Conservation (phyloP, 2,797 vertebrate genomes). For the Champsocephalus esox region DNA sequence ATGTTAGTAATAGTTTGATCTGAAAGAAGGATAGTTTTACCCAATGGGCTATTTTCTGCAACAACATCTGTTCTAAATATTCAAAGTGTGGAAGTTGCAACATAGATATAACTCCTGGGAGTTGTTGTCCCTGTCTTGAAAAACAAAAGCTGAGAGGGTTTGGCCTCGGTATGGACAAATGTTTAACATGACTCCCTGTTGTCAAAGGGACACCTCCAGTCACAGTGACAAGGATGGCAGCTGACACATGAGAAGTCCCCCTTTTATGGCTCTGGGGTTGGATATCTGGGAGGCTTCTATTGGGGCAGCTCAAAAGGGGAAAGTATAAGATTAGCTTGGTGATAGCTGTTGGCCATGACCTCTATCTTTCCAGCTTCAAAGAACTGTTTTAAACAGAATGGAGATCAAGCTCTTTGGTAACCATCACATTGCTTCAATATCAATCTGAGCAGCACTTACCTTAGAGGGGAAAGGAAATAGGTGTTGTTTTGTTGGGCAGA, state of each 20-base stretch:
- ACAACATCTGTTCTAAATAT: background rate
- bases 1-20: conserved; percentile 6
- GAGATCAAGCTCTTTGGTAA: conserved; percentile 9
- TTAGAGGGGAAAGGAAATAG: conserved; percentile 3
- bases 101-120: background rate
- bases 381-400: conserved; percentile 27
- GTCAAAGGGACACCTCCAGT: conserved; percentile 56
- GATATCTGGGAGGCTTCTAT: conserved; percentile 67
- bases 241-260: conserved; percentile 73
- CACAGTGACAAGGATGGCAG: conserved; percentile 48
- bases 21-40: background rate
- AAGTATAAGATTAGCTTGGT: conserved; percentile 76
- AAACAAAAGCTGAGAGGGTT: conserved; percentile 5
- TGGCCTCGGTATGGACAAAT: conserved; percentile 18
- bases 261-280: conserved; percentile 74
- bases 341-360: conserved; percentile 65
- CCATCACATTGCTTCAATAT: background rate
- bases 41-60: background rate
- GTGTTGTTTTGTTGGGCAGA: conserved; percentile 16
- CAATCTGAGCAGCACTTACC: conserved; percentile 44
- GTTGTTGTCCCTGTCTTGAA: background rate
- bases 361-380: conserved; percentile 49
- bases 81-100: background rate
- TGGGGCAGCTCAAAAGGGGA: conserved; percentile 73
- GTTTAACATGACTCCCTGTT: conserved; percentile 34